A percentile compares a stretch with the other conserved stretches of the same genome.
These are phyloP conservation scores for Macaria liturata DNA, from an alignment of 2,888 invertebrate genomes.

Conservation along the genomic window DNA sequence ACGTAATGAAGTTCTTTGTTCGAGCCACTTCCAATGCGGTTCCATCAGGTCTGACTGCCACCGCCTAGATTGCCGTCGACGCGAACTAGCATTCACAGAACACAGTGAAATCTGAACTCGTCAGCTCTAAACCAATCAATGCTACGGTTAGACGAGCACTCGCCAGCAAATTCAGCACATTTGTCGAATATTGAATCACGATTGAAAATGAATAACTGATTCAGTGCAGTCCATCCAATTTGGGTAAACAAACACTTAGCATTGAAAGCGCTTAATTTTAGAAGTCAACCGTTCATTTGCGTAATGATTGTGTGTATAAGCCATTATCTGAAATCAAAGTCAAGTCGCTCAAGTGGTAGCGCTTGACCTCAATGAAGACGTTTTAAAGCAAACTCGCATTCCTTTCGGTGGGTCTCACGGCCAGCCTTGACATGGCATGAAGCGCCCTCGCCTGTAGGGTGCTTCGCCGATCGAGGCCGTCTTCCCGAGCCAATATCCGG, in stretches of 20 bases:
- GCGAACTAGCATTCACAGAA: slow-evolving; percentile 4
- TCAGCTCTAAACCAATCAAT: slow-evolving; percentile 7
- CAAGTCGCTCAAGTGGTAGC: slow-evolving; percentile 34
- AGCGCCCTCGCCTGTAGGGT: slow-evolving; percentile 59
- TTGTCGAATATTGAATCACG: background rate
- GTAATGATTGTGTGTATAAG: slow-evolving; percentile 32
- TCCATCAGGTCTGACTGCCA: slow-evolving; percentile 16
- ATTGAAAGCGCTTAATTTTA: slow-evolving; percentile 26
- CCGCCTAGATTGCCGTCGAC: slow-evolving; percentile 2
- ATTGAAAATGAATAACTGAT: slow-evolving; percentile 1
- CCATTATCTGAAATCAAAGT: slow-evolving; percentile 34
- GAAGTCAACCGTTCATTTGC: slow-evolving; percentile 17
- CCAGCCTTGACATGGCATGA: slow-evolving; percentile 46
- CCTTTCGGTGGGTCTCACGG: slow-evolving; percentile 50
- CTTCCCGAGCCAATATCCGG: slow-evolving; percentile 55
- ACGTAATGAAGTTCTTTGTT: slow-evolving; percentile 64
- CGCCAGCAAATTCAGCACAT: background rate
- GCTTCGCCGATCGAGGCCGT: slow-evolving; percentile 59
- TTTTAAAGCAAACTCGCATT: slow-evolving; percentile 52
- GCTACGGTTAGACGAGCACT: slow-evolving; percentile 2
- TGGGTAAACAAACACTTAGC: slow-evolving; percentile 10
- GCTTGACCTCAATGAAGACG: slow-evolving; percentile 51
- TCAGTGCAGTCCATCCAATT: slow-evolving; percentile 2
- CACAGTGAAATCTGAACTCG: background rate
- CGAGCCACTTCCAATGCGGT: slow-evolving; percentile 28